Base-by-base conservation (phyloP, 64 coral and sea anemone species). In the Montipora sp. region DNA sequence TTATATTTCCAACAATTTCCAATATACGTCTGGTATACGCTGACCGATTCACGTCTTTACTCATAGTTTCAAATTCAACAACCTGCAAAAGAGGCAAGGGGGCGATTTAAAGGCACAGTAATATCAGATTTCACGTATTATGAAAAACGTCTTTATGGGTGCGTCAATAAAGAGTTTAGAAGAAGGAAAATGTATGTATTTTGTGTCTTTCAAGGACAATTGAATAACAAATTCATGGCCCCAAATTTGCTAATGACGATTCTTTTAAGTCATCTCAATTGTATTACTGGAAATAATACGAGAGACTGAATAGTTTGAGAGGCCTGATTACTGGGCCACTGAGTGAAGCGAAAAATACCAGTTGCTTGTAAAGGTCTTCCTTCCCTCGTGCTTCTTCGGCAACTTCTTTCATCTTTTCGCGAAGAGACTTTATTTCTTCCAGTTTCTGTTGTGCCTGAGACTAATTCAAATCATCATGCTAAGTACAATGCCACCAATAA, bases 321-420 rank as follows among this genome's bases (percentile, higher is more conserved):
- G 36, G 36, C 36, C 36, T 36, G 1, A 13, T 68, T 68, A 13
- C 9, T 77, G 10, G 15, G 53, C 53, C 53, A 57, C 7, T 11
- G 10, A 47, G 36, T 36, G 12, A 76, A 50, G 4, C 75, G 18
- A 78, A 48, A 15, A 70, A 94, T 95, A 98, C 96, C 74, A 98
- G 83, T 22, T 98, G 91, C 80, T 95, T 95, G 71, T 96, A 93
- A 16, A 98, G 71, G 46, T 98, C 96, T 48, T 98, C 96, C 75
- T 95, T 95, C 15, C 87, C 91, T 51, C 96, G 82, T 23, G 94
- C 94, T 59, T 98, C 94, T 16, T 96, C 96, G 46, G 94, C 96
- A 57, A 95, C 88, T 90, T 96, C 96, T 91, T 98, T 98, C 96
- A 98, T 98, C 68, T 96, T 98, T 23, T 86, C 89, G n/a, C 96